Conservation (phyloP, 2,888 invertebrate species). For the Spilarctia lutea region DNA sequence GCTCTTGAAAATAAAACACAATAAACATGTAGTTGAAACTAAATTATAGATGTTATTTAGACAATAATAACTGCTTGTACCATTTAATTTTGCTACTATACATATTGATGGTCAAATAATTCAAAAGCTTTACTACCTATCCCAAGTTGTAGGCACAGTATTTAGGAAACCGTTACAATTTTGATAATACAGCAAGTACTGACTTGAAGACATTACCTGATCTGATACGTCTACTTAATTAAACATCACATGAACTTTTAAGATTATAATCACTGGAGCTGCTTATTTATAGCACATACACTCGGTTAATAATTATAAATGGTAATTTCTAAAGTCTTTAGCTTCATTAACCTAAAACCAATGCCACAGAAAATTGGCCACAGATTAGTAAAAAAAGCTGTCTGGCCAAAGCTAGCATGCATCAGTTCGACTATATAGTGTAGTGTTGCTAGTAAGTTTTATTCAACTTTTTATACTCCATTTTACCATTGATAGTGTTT, state of each 20-base stretch:
- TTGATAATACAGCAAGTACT: not conserved
- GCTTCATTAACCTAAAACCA: slow-evolving; percentile 4
- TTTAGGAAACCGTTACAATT: slow-evolving; percentile 2
- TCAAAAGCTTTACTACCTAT: not conserved
- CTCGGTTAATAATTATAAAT: too few relatives aligned
- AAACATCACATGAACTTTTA: not conserved
- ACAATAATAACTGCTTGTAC: not conserved
- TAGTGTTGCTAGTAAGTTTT: too few relatives aligned
- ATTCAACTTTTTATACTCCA: too few relatives aligned
- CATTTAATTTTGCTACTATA: not conserved
- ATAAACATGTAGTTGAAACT: not conserved
- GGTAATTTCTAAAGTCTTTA: not conserved
- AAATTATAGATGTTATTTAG: not conserved
- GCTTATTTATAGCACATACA: not conserved
- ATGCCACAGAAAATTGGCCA: slow-evolving; percentile 5
- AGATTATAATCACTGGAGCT: not conserved
- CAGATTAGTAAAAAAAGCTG: not conserved
- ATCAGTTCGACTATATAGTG: too few relatives aligned
- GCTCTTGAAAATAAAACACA: not conserved
- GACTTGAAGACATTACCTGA: not conserved
- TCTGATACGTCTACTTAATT: not conserved
- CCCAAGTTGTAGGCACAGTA: not conserved
- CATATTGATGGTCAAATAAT: not conserved
- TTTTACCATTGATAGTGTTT: not conserved
- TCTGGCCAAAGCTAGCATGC: too few relatives aligned